These are phyloP conservation scores for Neotoma lepida DNA, from an alignment of 2,113 vertebrate species.

Conservation along the genomic window DNA sequence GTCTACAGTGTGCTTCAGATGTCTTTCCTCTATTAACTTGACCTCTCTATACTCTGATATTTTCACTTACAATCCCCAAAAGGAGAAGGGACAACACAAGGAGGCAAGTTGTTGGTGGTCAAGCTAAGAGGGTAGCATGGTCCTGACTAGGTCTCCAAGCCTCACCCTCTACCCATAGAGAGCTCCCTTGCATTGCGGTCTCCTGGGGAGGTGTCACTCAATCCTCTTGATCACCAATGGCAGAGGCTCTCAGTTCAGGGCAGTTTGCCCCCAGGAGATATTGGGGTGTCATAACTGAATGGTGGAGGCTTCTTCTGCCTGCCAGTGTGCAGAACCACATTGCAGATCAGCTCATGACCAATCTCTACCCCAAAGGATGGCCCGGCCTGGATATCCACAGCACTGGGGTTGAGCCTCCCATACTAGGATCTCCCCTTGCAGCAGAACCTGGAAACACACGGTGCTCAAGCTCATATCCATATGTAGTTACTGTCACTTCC, in stretches of 20 bases:
- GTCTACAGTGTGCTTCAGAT: background rate
- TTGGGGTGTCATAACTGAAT: background rate
- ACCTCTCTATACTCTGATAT: background rate
- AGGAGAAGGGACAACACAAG: background rate
- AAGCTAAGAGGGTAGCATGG: background rate
- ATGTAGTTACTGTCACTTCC: accelerated
- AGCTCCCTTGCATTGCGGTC: accelerated
- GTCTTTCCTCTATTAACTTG: too few relatives aligned
- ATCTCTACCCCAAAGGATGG: background rate
- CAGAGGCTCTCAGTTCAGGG: background rate
- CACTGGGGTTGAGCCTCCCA: too few relatives aligned
- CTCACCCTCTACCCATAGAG: accelerated
- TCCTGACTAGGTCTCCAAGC: background rate
- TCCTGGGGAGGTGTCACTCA: background rate
- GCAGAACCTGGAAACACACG: background rate
- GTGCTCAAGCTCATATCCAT: background rate
- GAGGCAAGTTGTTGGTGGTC: background rate
- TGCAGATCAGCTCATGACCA: background rate
- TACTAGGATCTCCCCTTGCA: background rate
- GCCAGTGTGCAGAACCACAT: background rate
- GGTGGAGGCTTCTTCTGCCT: background rate
- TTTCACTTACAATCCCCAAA: background rate
- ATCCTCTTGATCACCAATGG: accelerated
- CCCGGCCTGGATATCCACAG: background rate
- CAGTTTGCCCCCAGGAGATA: background rate